These are phyloP conservation scores for Rhabdophis nuchalis DNA, from an alignment of 2,797 vertebrate species.

Conservation along the genomic window DNA sequence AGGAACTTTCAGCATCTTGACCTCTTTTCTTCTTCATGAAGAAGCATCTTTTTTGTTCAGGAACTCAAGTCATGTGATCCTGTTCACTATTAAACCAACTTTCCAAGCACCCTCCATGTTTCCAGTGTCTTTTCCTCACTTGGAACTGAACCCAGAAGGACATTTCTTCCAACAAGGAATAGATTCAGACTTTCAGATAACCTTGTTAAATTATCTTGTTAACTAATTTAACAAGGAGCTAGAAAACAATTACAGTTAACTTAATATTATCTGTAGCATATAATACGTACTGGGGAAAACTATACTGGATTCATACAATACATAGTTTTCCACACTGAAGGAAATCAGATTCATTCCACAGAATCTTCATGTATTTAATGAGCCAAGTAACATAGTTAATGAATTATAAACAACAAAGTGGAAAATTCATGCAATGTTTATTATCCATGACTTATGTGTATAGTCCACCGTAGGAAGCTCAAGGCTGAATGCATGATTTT, in stretches of 20 bases:
- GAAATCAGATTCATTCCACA: neutral
- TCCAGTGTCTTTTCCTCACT: too few relatives aligned
- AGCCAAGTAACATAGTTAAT: neutral
- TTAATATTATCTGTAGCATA: neutral
- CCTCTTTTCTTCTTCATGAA: too few relatives aligned
- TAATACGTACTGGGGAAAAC: neutral
- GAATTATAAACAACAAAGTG: neutral
- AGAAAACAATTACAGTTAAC: neutral
- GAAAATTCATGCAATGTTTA: neutral
- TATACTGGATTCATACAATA: neutral
- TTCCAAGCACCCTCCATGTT: too few relatives aligned
- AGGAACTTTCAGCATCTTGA: too few relatives aligned
- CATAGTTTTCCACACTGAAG: neutral
- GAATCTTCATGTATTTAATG: neutral
- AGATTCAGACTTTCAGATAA: constrained; percentile 26
- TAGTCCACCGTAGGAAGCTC: neutral
- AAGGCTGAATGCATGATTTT: neutral
- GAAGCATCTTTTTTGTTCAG: too few relatives aligned
- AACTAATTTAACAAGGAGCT: constrained; percentile 9
- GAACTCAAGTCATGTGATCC: too few relatives aligned
- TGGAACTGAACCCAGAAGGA: too few relatives aligned
- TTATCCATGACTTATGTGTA: neutral
- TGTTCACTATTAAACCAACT: too few relatives aligned
- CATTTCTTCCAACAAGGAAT: neutral
- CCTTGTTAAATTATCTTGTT: neutral